Conservation (phyloP, 2,113 vertebrate species). For the Piliocolobus tephrosceles region DNA sequence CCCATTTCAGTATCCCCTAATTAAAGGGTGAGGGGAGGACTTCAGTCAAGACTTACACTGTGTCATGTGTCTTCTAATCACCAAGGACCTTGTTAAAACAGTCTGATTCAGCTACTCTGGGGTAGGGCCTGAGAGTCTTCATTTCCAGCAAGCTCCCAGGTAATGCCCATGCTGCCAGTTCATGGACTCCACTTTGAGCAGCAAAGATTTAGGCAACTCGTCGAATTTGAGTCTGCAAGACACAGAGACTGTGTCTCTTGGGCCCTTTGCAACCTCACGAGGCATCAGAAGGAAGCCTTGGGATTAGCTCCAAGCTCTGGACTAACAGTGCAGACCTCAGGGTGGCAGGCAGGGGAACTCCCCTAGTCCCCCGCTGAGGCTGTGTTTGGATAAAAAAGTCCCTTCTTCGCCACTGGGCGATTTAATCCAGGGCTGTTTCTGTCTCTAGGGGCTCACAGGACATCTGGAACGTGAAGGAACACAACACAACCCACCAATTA, state of each 20-base stretch:
- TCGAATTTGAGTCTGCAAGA: not conserved
- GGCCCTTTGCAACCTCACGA: not conserved
- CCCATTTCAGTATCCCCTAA: not conserved
- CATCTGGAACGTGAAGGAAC: constrained; percentile 13
- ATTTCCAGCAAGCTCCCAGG: not conserved
- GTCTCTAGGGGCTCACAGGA: not conserved
- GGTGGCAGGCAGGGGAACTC: too few relatives aligned
- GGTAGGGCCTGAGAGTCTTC: not conserved
- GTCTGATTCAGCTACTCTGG: not conserved
- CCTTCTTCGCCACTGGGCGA: not conserved
- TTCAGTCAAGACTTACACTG: not conserved
- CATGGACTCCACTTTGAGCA: not conserved
- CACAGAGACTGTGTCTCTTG: not conserved
- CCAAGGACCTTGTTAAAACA: not conserved
- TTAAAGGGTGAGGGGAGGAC: not conserved
- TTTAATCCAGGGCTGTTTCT: not conserved
- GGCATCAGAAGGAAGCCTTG: not conserved
- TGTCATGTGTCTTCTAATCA: not conserved
- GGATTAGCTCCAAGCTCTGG: not conserved
- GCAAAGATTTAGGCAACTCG: not conserved
- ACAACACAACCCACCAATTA: not conserved
- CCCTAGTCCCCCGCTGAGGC: not conserved
- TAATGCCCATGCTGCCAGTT: not conserved
- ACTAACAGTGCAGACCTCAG: not conserved
- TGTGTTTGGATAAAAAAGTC: not conserved